Conservation (phyloP, 2,888 invertebrate species). For the Carterocephalus palaemon region DNA sequence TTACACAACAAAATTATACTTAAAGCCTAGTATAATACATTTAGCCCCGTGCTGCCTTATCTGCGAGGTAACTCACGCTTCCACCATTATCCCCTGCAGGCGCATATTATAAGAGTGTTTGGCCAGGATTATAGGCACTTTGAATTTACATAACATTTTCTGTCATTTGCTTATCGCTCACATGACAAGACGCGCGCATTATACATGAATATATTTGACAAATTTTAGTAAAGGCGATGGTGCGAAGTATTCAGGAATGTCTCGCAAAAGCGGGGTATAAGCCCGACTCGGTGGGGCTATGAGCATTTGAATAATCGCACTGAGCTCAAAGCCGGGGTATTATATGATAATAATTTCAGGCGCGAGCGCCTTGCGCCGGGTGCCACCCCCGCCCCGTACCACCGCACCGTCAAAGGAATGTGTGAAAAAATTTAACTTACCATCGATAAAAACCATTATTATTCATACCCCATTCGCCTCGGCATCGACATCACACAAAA, state of each 20-base stretch:
- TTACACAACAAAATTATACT: conserved; percentile 2
- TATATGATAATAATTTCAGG: conserved; percentile 79
- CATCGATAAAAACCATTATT: conserved; percentile 40
- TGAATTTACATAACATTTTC: conserved; percentile 76
- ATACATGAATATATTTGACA: conserved; percentile 73
- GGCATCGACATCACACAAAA: conserved; percentile 36
- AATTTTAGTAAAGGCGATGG: conserved; percentile 60
- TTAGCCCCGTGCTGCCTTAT: conserved; percentile 55
- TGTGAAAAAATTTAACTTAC: conserved; percentile 62
- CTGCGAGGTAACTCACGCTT: conserved; percentile 60
- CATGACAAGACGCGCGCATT: conserved; percentile 72
- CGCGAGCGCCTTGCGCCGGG: conserved; percentile 58
- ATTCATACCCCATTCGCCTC: conserved; percentile 34
- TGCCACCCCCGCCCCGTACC: conserved; percentile 44
- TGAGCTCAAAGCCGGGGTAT: conserved; percentile 62
- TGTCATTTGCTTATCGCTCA: conserved; percentile 76
- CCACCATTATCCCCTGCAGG: conserved; percentile 55
- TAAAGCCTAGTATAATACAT: conserved; percentile 32
- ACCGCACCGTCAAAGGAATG: conserved; percentile 57
- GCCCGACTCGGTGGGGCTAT: conserved; percentile 46
- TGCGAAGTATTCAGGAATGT: conserved; percentile 59
- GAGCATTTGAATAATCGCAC: conserved; percentile 75
- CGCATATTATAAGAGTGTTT: conserved; percentile 63
- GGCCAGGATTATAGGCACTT: conserved; percentile 66
- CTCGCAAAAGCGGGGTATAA: conserved; percentile 43